Evolutionary conservation across 2,113 vertebrate genomes (phyloP).

Genomic region (Mionectes macconnelli): DNA sequence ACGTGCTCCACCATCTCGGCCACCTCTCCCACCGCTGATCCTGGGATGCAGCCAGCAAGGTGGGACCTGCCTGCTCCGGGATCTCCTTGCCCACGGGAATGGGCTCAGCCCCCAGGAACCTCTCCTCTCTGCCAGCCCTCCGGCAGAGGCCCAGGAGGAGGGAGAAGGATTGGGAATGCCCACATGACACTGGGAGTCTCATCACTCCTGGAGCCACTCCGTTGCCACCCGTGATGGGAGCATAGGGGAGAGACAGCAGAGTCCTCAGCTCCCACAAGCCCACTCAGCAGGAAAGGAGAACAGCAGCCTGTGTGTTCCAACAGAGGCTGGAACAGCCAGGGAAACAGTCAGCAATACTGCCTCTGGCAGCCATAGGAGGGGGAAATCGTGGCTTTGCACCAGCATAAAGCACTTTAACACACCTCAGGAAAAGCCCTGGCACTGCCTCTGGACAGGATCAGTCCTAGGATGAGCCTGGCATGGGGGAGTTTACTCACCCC

Average conservation of each 20-base stretch:
- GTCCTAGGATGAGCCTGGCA: fast-evolving
- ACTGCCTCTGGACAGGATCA: neutral
- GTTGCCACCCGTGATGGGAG: fast-evolving
- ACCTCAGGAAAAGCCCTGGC: fast-evolving
- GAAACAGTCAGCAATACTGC: fast-evolving
- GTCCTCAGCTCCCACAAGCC: neutral
- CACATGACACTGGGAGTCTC: fast-evolving
- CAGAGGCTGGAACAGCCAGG: neutral
- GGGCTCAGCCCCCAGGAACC: neutral
- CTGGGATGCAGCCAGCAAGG: neutral
- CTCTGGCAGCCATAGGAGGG: neutral
- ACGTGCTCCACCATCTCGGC: fast-evolving
- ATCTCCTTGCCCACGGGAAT: neutral
- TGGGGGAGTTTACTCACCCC: slow-evolving; percentile 80
- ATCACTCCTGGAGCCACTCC: neutral
- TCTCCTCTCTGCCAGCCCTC: neutral
- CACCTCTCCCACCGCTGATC: neutral
- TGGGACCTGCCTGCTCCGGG: neutral
- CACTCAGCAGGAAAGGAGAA: neutral
- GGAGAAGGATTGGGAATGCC: neutral
- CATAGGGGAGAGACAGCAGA: neutral
- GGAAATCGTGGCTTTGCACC: neutral
- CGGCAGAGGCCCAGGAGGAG: too few relatives aligned
- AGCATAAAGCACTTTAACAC: fast-evolving
- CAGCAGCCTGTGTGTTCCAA: neutral